phyloP scores from a whole-genome alignment of 30 jellyfish, hydroid and myxozoan genomes.

The Pseudorhiza aurosa region DNA sequence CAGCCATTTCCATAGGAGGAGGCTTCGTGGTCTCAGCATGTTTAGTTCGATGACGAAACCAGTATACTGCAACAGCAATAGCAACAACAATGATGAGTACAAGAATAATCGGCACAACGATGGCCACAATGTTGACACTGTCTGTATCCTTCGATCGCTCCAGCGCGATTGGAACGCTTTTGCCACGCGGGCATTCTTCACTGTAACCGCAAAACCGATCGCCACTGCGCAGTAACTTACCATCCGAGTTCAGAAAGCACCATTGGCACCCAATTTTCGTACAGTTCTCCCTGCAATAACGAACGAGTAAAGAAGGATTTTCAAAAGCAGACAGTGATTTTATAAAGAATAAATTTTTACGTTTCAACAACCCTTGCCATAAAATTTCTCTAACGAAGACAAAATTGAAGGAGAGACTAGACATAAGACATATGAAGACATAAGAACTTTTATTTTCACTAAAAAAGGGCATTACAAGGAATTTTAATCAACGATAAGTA shows the following conservation, averaged over 20 bases:
- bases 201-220: constrained; percentile 25
- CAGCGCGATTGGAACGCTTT: neutral
- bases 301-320: neutral
- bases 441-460: too few species aligned
- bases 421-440: too few species aligned
- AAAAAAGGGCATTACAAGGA: too few species aligned
- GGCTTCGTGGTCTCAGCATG: neutral
- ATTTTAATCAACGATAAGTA: too few species aligned
- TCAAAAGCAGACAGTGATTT: too few species aligned
- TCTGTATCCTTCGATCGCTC: neutral
- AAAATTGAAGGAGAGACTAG: too few species aligned
- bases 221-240: neutral
- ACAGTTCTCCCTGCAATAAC: constrained; percentile 15
- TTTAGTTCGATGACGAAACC: neutral
- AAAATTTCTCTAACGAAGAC: too few species aligned
- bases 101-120: constrained; percentile 2
- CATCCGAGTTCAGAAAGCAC: constrained; percentile 13
- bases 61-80: neutral
- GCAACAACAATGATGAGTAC: neutral
- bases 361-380: too few species aligned
- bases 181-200: constrained; percentile 21
- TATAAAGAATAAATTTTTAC: too few species aligned
- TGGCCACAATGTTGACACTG: neutral
- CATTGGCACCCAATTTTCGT: constrained; percentile 27
- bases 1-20: neutral